Base-by-base conservation (phyloP, 2,113 vertebrate species). In the Asarcornis scutulata region DNA sequence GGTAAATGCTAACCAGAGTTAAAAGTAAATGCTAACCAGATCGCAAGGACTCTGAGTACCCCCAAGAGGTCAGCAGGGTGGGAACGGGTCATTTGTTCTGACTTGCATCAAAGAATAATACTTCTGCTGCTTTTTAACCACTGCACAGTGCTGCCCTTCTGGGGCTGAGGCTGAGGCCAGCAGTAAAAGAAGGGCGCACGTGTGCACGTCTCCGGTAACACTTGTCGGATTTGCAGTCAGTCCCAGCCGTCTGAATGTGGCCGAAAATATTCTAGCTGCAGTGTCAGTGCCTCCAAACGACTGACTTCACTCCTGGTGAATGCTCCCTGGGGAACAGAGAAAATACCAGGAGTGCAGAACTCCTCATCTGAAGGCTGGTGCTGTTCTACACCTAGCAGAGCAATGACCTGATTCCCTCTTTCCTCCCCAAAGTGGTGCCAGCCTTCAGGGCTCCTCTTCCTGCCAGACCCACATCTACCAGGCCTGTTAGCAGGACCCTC, bases 301-400 rank as follows among this genome's bases (percentile, higher is more conserved):
- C 77, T 95, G 96, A 92, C 93, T 86, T 95, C 95, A 76, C 52
- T 84, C 48, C 89, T n/a, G 21, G 66, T 75, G 91, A 92, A 95
- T 95, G 91, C 48, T 92, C 52, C 92, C 55, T 4, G 0, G 26
- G 88, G 94, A 71, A 17, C 4, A 53, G 85, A 50, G 59, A 3
- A 26, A 81, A 52, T 62, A 60, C 38, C 4, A 3, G 86, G 55
- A 92, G 80, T 32, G 42, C 56, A 52, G 17, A 81, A 84, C 68
- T 79, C 89, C 81, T 84, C 86, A 44, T 93, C 79, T 76, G 87
- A 89, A 91, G 77, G 89, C 84, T 92, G 64, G n/a, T 12, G 60
- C 55, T 56, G 81, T 36, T 58, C 59, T 53, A 5, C 38, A 3
- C 40, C 40, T 36, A 6, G 52, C 34, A 38, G 36, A 63, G 48